phyloP scores from a whole-genome alignment of 2,888 invertebrate species.

The Heterodera filipjevi region DNA sequence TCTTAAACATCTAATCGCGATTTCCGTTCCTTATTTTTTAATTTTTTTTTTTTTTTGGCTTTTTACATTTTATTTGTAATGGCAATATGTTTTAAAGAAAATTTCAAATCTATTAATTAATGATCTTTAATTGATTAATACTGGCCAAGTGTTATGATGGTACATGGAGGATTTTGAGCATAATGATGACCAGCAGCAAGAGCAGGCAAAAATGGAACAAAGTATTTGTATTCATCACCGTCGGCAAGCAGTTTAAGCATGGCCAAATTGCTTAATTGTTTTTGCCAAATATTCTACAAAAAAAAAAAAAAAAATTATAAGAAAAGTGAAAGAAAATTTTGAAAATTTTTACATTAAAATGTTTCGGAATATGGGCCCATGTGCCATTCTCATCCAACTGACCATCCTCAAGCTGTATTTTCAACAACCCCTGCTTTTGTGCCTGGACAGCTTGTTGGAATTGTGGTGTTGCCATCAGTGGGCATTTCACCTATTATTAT shows the following conservation, averaged over 20 bases:
- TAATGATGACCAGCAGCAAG: not conserved
- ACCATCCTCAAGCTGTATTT: not conserved
- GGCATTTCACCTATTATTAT: not conserved
- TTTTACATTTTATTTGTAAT: no score
- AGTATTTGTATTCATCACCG: slow-evolving; percentile 26
- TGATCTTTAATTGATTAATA: no score
- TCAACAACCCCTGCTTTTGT: not conserved
- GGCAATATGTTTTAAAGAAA: not conserved
- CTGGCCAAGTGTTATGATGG: slow-evolving; percentile 19
- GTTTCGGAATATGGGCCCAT: not conserved
- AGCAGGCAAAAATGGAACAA: slow-evolving; percentile 14
- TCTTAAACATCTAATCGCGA: no score
- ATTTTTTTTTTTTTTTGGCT: no score
- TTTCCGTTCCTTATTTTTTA: no score
- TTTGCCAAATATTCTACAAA: slow-evolving; percentile 16
- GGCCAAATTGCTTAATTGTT: slow-evolving; percentile 6
- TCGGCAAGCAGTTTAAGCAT: slow-evolving; percentile 16
- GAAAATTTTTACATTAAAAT: not conserved
- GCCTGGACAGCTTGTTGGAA: not conserved
- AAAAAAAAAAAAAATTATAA: not conserved
- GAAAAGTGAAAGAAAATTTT: not conserved
- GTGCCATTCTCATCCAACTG: not conserved
- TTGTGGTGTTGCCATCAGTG: not conserved
- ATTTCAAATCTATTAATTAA: not conserved
- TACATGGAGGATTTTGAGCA: not conserved